Base-by-base conservation (phyloP, 2,113 vertebrate species). In the Alectura lathami region DNA sequence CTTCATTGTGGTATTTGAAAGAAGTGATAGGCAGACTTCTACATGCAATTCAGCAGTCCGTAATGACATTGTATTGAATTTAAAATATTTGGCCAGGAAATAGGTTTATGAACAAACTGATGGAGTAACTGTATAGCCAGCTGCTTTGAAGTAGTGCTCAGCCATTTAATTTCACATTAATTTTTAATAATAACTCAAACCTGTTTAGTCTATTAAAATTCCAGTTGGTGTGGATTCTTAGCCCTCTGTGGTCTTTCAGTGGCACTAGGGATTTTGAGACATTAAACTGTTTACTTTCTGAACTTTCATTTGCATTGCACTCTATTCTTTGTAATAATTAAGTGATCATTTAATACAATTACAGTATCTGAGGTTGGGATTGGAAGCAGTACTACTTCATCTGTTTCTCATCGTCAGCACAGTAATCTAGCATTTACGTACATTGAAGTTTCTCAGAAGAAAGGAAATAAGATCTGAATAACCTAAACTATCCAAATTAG, bases 281-380 rank as follows among this genome's bases (percentile, higher is more conserved):
- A 13, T 72, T 43, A 40, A 86, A 51, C n/a, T 67, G 64, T 94
- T 96, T 88, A 88, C 40, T 94, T 90, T 96, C 57, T 93, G 72
- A 80, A 59, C 38, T 81, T 77, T 26, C 13, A 48, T 78, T 81
- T 93, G 54, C 47, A 36, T 85, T 91, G 40, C 30, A 13, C 36
- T 91, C 56, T 64, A 26, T 42, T 91, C 34, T 45, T 88, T 95
- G 80, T 75, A 90, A 64, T 91, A 81, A 91, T 88, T 64, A 93
- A 94, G 64, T 3, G 1, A 54, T 60, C 40, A 32, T 90, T 89
- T 83, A 81, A 66, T 91, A 54, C 40, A 51, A 27, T 94, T 91
- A 48, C 54, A 68, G 22, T 89, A 72, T 51, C 29, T 83, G 75
- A 95, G 40, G 18, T 48, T 86, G 72, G 53, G n/a, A 67, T 36